These are phyloP conservation scores for Brachionichthys hirsutus DNA, from an alignment of 2,113 vertebrate species.

Conservation along the genomic window DNA sequence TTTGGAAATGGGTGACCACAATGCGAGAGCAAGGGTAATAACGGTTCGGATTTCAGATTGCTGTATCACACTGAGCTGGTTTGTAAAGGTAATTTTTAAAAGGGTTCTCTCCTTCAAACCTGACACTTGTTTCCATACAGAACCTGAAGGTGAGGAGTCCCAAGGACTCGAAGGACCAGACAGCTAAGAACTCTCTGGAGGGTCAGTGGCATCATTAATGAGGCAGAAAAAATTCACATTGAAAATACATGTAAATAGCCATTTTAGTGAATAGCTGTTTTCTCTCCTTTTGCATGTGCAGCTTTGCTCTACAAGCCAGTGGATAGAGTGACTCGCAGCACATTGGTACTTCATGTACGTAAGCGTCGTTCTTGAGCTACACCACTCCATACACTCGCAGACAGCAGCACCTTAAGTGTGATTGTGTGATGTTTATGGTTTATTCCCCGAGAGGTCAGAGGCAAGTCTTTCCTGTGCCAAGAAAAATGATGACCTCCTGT, in stretches of 20 bases:
- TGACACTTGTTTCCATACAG: slow-evolving; percentile 68
- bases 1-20: slow-evolving; percentile 46
- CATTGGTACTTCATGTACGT: slow-evolving; percentile 96
- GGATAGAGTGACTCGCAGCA: slow-evolving; percentile 96
- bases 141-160: slow-evolving; percentile 92
- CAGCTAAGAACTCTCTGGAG: slow-evolving; percentile 91
- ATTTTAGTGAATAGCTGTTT: not conserved
- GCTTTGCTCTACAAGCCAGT: slow-evolving; percentile 96
- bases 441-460: too few species aligned
- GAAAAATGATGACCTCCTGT: too few species aligned
- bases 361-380: not conserved
- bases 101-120: not conserved
- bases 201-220: slow-evolving; percentile 77
- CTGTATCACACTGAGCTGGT: too few species aligned
- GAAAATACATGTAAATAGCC: not conserved
- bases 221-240: not conserved
- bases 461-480: too few species aligned
- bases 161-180: slow-evolving; percentile 91
- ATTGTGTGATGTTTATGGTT: too few species aligned
- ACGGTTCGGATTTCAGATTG: too few species aligned
- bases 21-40: slow-evolving; percentile 2
- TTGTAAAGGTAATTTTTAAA: too few species aligned
- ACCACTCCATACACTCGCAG: too few species aligned
- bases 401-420: too few species aligned
- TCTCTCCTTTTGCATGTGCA: slow-evolving; percentile 54